Base-by-base conservation (phyloP, 2,797 vertebrate species). In the Gymnodraco acuticeps region DNA sequence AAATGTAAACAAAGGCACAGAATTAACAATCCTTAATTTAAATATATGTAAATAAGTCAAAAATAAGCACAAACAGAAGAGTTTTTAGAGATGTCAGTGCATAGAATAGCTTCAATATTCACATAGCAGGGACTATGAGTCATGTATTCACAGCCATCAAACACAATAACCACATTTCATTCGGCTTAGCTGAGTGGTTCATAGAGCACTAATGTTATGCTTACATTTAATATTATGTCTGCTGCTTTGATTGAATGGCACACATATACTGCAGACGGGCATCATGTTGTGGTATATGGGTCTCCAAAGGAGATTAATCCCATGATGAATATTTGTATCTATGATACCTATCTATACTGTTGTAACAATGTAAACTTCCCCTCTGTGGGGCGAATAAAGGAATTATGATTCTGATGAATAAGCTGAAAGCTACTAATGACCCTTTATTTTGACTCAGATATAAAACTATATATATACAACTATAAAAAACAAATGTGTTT, bases 71-170 rank as follows among this genome's bases (percentile, higher is more conserved):
- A 69, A 15, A 69, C 3, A 8, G 10, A 3, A 27, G 3, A 10
- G 31, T 43, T 67, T 65, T 59, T 8, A 43, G 33, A 38, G 7
- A 14, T 66, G 47, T 61, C n/a, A 58, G 20, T 41, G 69, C 46
- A 51, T 13, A 63, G 47, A 38, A 60, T 15, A 63, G 53, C 41
- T 75, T 3, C 23, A 60, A 14, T 4, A 11, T n/a, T 41, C 19
- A 31, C 5, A 61, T 70, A 56, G 68, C 69, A 51, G 23, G 43
- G 53, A 54, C 56, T 62, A 10, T 58, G 63, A 75, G 71, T 73
- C 33, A 46, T 52, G 23, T 20, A 48, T 51, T 42, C 31, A 73
- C 42, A 70, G 27, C 15, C 7, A 33, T 59, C 51, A 59, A 59
- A 58, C 16, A 76, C 59, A 64, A 45, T 16, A 42, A 19, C 53